Evolutionary conservation across 2,888 invertebrate genomes (phyloP).

Genomic region (Apocheima hispidaria): DNA sequence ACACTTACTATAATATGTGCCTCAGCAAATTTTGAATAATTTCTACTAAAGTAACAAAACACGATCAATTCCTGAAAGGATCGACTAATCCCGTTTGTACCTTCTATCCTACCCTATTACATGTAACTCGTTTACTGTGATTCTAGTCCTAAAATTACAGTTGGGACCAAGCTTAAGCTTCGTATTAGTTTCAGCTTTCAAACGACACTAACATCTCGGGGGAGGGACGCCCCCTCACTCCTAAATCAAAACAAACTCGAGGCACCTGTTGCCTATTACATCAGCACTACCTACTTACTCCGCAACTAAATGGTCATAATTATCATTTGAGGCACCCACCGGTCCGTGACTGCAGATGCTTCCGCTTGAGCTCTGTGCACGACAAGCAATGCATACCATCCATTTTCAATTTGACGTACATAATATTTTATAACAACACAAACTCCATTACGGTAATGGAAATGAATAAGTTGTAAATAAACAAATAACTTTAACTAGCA

Average conservation of each 20-base stretch:
- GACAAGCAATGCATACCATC: constrained; percentile 28
- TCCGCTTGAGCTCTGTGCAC: background rate
- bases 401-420: background rate
- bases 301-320: constrained; percentile 2
- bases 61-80: constrained; percentile 16
- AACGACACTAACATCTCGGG: constrained; percentile 40
- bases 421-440: constrained; percentile 23
- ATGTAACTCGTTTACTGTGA: constrained; percentile 28
- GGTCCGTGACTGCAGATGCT: constrained; percentile 17
- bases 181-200: constrained; percentile 57
- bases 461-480: constrained; percentile 52
- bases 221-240: constrained; percentile 22
- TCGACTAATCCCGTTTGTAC: constrained; percentile 21
- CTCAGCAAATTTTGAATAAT: background rate
- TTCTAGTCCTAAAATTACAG: constrained; percentile 49
- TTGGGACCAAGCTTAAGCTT: constrained; percentile 56
- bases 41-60: background rate
- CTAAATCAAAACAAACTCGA: constrained; percentile 34
- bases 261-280: constrained; percentile 66
- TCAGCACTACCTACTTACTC: constrained; percentile 44
- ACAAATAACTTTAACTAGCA: constrained; percentile 41
- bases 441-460: constrained; percentile 46
- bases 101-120: no score
- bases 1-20: no score
- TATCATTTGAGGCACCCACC: constrained; percentile 20